Percentiles rank a stretch among this genome's conserved stretches.
Evolutionary conservation across 2,113 vertebrate species (phyloP).

Genomic region (Carassius carassius): DNA sequence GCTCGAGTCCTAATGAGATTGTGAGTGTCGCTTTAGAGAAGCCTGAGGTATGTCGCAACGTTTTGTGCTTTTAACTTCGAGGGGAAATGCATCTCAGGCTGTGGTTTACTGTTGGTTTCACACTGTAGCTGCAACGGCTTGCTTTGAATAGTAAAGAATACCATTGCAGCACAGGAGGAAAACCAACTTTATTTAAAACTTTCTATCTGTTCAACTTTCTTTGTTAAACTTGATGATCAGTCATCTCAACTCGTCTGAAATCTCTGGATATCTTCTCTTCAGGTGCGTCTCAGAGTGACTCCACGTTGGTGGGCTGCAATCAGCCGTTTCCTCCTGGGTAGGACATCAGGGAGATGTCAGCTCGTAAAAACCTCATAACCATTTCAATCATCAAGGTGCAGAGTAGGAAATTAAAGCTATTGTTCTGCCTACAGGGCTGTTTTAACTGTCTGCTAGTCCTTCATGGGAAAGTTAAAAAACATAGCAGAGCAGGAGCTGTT

Average conservation of each 20-base stretch:
- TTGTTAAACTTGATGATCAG: constrained; percentile 1
- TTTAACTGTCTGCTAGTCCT: constrained; percentile 70
- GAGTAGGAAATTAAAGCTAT: constrained; percentile 77
- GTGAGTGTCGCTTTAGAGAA: constrained; percentile 45
- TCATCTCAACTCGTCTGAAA: constrained; percentile 5
- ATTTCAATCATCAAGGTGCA: constrained; percentile 53
- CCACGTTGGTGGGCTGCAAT: constrained; percentile 36
- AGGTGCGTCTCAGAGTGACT: background rate
- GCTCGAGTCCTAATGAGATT: constrained; percentile 28
- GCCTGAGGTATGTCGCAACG: constrained; percentile 56
- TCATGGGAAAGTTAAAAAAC: constrained; percentile 50
- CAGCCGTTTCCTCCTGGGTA: constrained; percentile 58
- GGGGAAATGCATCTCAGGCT: constrained; percentile 61
- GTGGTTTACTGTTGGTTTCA: constrained; percentile 62
- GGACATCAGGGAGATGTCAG: constrained; percentile 43
- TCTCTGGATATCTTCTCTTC: background rate
- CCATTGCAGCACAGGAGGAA: constrained; percentile 46
- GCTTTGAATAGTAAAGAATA: constrained; percentile 59
- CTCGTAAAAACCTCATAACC: constrained; percentile 61
- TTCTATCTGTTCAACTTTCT: background rate
- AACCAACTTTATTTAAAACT: constrained; percentile 44
- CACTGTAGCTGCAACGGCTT: constrained; percentile 60
- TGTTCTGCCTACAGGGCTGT: constrained; percentile 67
- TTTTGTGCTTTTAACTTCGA: constrained; percentile 52
- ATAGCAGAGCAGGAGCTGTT: constrained; percentile 28